phyloP scores from a whole-genome alignment of 2,888 invertebrate species.

The Meiosimyza platycephala region DNA sequence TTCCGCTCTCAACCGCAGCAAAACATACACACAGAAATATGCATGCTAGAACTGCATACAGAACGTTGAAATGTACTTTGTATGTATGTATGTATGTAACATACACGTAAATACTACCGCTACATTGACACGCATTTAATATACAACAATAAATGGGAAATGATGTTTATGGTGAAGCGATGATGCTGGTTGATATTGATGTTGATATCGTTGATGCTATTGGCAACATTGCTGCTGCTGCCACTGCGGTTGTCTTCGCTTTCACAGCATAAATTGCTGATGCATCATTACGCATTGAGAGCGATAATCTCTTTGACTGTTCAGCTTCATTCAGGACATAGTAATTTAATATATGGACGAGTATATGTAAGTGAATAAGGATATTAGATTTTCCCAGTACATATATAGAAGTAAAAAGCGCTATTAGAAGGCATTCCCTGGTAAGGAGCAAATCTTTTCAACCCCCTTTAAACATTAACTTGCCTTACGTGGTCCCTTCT shows the following conservation, averaged over 20 bases:
- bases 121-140: conserved; percentile 1
- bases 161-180: conserved; percentile 3
- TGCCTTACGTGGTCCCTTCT: too few relatives aligned
- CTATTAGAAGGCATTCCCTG: too few relatives aligned
- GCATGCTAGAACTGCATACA: too few relatives aligned
- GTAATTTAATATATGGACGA: background rate
- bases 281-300: conserved; percentile 16
- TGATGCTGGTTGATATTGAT: conserved; percentile 15
- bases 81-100: too few relatives aligned
- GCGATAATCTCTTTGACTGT: conserved; percentile 14
- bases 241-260: background rate
- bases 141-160: background rate
- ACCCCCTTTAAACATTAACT: too few relatives aligned
- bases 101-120: background rate
- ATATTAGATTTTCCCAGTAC: background rate
- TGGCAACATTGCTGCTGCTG: background rate
- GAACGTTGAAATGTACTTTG: too few relatives aligned
- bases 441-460: too few relatives aligned
- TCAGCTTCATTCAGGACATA: background rate
- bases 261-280: background rate
- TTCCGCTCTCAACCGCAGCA: background rate
- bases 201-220: conserved; percentile 1
- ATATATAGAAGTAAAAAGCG: too few relatives aligned
- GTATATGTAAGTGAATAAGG: background rate
- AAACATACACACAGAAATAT: background rate